A percentile compares a stretch with the other conserved stretches of the same genome.
phyloP scores from a whole-genome alignment of 2,888 invertebrate genomes.

The Sinotaia quadrata region DNA sequence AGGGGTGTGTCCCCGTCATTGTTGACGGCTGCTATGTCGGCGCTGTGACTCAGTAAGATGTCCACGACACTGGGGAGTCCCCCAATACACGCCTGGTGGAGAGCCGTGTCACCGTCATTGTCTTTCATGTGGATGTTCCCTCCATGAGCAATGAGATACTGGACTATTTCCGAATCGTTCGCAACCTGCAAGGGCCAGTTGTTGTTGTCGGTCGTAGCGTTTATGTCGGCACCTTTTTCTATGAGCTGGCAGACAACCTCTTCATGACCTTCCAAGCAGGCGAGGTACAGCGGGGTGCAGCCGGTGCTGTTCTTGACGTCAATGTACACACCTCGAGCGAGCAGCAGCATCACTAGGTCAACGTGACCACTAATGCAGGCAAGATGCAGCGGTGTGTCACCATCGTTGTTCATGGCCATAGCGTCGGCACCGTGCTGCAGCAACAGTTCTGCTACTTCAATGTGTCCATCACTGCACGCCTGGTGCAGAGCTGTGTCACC shows the following conservation, averaged over 20 bases:
- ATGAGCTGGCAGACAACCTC: background rate
- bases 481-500: no score
- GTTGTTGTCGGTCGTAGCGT: background rate
- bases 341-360: background rate
- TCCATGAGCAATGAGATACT: background rate
- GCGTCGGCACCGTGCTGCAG: no score
- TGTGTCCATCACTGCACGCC: no score
- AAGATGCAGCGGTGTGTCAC: no score
- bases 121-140: no score
- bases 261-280: background rate
- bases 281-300: background rate
- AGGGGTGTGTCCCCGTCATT: background rate
- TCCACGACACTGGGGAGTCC: no score
- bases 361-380: background rate
- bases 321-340: background rate
- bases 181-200: background rate
- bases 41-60: no score
- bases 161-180: background rate
- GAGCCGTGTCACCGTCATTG: no score
- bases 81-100: no score
- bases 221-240: background rate
- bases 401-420: no score
- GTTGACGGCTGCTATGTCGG: background rate
- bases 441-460: no score
- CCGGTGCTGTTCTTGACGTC: background rate